Evolutionary conservation across 2,113 vertebrate genomes (phyloP), one percentile per base, ranked within the genome.

Genomic region (Gymnobelideus leadbeateri): DNA sequence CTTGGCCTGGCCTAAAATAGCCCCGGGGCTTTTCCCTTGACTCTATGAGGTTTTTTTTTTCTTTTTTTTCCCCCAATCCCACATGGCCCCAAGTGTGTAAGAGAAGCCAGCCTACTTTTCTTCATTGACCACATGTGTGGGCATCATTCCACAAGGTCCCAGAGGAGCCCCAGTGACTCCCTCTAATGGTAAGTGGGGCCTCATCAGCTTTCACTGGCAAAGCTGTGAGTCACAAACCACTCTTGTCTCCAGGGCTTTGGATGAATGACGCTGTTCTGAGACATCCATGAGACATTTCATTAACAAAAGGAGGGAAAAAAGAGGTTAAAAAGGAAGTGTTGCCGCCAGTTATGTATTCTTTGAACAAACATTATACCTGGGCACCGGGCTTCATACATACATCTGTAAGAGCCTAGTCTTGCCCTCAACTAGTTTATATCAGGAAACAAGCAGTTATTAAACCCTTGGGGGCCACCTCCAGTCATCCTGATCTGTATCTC

Each of bases 1-100:
- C 94, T 90, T 92, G 50, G 46, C 28, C 94, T 92, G 97, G 53
- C 90, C 54, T 55, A 96, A 90, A 93, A 96, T 93, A 96, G 93
- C 90, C 97, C 51, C 0, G 3, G 9, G 91, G 90, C 68, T 92
- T 55, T 47, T 24, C 53, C 50, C n/a, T 53, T 24, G 0, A 26
- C 49, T 57, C 54, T 37, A 43, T 51, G 46, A 53, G 50, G 19
- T 43, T 21, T 84, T n/a, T 77, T 68, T 37, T 1, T 5, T 7
- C 14, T 68, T 16, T 37, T 46, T 52, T 89, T 52, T 89, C 89
- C 84, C 50, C 90, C 53, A 50, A 23, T 21, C n/a, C 93, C 8
- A 54, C 11, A 7, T 0, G 9, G 49, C 28, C 51, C 90, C 57
- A 43, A 37, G 31, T 37, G 46, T 28, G 93, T 91, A 43, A 28